phyloP scores from a whole-genome alignment of 1,140 invertebrate genomes.

The Pseudoatta argentina region DNA sequence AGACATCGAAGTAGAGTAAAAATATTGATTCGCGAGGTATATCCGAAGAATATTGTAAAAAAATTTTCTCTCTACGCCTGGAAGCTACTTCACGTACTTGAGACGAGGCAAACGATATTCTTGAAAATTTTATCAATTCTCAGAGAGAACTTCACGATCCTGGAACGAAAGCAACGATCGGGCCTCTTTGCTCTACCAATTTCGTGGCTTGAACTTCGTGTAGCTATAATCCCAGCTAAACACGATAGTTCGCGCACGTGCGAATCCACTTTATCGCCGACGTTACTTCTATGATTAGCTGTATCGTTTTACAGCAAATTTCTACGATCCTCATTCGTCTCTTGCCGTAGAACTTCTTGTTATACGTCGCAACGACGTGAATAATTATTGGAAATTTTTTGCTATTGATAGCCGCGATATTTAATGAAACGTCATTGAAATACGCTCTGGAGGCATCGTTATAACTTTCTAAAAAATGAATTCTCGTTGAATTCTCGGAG shows the following conservation, averaged over 20 bases:
- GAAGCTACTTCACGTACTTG: not conserved
- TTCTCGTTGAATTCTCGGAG: not conserved
- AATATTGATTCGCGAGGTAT: slow-evolving; percentile 39
- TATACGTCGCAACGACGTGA: not conserved
- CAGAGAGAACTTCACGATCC: slow-evolving; percentile 27
- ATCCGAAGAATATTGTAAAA: slow-evolving; percentile 22
- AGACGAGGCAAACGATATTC: slow-evolving; percentile 21
- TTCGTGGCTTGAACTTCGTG: not conserved
- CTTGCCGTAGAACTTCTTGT: not conserved
- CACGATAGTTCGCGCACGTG: slow-evolving; percentile 17
- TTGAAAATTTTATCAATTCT: slow-evolving; percentile 51
- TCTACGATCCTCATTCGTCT: not conserved
- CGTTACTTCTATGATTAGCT: slow-evolving; percentile 13
- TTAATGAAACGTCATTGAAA: not conserved
- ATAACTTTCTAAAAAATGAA: not conserved
- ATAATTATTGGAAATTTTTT: not conserved
- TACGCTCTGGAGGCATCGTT: not conserved
- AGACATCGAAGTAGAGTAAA: not conserved
- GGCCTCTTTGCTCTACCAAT: slow-evolving; percentile 10
- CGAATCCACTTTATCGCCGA: slow-evolving; percentile 16
- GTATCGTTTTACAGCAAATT: not conserved
- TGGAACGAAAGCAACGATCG: slow-evolving; percentile 25
- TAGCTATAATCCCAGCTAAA: slow-evolving; percentile 11
- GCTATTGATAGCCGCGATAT: slow-evolving; percentile 1
- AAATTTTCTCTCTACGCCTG: not conserved